Conservation (phyloP, 1,140 invertebrate species). For the Cephus cinctus region DNA sequence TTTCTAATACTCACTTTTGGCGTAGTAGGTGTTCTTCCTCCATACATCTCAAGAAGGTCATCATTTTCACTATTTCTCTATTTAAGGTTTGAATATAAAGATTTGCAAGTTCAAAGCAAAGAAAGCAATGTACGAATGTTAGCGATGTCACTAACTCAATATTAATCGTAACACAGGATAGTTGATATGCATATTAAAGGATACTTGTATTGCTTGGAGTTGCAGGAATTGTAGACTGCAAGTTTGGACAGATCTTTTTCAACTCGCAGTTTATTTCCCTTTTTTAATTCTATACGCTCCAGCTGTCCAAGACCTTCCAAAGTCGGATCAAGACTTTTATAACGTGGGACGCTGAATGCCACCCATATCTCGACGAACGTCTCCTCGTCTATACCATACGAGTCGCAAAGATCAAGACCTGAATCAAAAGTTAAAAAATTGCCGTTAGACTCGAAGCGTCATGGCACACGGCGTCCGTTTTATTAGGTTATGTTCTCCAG, state of each 20-base stretch:
- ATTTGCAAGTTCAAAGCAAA: too few relatives aligned
- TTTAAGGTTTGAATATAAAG: constrained; percentile 9
- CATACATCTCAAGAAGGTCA: constrained; percentile 41
- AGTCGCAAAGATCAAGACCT: constrained; percentile 48
- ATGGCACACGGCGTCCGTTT: too few relatives aligned
- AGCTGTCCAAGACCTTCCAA: constrained; percentile 39
- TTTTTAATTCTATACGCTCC: constrained; percentile 29
- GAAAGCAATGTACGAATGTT: too few relatives aligned
- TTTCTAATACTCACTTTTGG: constrained; percentile 27
- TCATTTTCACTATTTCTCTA: constrained; percentile 26
- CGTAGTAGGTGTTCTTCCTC: constrained; percentile 17
- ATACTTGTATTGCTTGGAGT: constrained; percentile 6
- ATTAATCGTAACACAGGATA: too few relatives aligned
- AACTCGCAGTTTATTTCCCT: constrained; percentile 5
- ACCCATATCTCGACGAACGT: constrained; percentile 50
- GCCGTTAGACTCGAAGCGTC: too few relatives aligned
- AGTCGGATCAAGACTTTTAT: constrained; percentile 36
- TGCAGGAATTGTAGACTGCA: constrained; percentile 10
- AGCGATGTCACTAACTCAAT: too few relatives aligned
- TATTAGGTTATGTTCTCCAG: too few relatives aligned
- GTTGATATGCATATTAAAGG: background rate
- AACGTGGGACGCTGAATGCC: constrained; percentile 36
- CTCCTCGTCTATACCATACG: constrained; percentile 40
- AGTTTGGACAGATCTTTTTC: constrained; percentile 11
- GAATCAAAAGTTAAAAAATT: constrained; percentile 7